Conservation (phyloP, 2,888 invertebrate genomes). For the Heterodera filipjevi region DNA sequence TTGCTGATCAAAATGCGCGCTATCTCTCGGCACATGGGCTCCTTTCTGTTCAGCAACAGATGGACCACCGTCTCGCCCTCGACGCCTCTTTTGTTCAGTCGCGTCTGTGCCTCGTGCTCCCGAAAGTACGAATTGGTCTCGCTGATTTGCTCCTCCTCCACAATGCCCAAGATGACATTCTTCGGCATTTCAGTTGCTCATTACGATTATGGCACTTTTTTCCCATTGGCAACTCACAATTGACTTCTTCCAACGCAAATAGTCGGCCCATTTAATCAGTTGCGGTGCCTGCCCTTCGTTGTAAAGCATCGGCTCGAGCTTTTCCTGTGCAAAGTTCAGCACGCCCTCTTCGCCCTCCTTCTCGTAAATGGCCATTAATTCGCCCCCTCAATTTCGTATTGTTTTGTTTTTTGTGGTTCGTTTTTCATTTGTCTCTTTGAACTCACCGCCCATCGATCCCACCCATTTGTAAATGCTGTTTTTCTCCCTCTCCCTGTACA, state of each 20-base stretch:
- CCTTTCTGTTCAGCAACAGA: constrained; percentile 90
- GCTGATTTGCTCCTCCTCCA: constrained; percentile 82
- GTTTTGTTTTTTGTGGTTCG: background rate
- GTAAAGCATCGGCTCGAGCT: constrained; percentile 61
- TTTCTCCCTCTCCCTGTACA: constrained; percentile 65
- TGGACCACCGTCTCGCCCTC: constrained; percentile 92
- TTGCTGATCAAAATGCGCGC: constrained; percentile 86
- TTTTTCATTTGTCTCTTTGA: background rate
- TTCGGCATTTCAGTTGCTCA: background rate
- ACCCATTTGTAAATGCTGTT: constrained; percentile 66
- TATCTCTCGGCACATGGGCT: constrained; percentile 79
- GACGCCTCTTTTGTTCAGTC: constrained; percentile 91
- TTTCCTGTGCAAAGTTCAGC: constrained; percentile 55
- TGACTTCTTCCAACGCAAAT: constrained; percentile 73
- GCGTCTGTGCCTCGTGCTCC: constrained; percentile 84
- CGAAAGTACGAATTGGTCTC: constrained; percentile 81
- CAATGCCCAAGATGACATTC: constrained; percentile 71
- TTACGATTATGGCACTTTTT: background rate
- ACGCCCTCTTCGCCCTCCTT: constrained; percentile 74
- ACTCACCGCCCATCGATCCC: constrained; percentile 56
- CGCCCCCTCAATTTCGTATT: constrained; percentile 72
- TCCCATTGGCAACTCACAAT: background rate
- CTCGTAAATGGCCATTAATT: constrained; percentile 78
- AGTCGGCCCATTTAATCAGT: constrained; percentile 79
- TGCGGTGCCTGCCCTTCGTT: constrained; percentile 81